These are phyloP conservation scores for Tipula vernalis DNA, from an alignment of 2,888 invertebrate species.

Conservation along the genomic window DNA sequence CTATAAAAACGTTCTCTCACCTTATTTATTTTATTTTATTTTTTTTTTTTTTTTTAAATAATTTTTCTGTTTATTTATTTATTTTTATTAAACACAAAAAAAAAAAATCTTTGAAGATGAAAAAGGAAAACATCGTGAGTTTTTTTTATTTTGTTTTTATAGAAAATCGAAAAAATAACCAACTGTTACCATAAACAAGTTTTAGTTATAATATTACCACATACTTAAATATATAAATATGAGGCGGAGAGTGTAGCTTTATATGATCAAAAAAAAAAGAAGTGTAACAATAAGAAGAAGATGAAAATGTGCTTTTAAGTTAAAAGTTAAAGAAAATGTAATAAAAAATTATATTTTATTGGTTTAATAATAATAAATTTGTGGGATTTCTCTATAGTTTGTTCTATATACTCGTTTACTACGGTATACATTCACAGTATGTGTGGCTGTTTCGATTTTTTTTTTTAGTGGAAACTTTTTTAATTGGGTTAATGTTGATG, in stretches of 20 bases:
- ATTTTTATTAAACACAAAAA: neutral
- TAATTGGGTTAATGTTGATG: constrained; percentile 4
- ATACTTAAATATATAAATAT: neutral
- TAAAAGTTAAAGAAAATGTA: neutral
- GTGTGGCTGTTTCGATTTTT: neutral
- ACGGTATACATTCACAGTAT: neutral
- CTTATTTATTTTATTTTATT: neutral
- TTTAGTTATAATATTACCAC: constrained; percentile 4
- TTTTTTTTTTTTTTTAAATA: neutral
- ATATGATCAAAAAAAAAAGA: neutral
- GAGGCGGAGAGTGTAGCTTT: neutral
- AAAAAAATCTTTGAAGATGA: neutral
- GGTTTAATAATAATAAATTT: constrained; percentile 4
- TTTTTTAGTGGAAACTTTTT: neutral
- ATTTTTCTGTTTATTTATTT: neutral
- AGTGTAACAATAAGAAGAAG: neutral
- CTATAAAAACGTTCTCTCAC: neutral
- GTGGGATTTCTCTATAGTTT: neutral
- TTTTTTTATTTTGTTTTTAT: neutral
- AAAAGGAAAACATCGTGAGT: neutral
- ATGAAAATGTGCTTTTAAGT: neutral
- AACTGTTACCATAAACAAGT: constrained; percentile 4
- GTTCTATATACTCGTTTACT: neutral
- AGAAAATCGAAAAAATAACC: neutral
- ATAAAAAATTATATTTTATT: neutral